phyloP scores from a whole-genome alignment of 2,888 invertebrate genomes.

The Odontocolon sp. region DNA sequence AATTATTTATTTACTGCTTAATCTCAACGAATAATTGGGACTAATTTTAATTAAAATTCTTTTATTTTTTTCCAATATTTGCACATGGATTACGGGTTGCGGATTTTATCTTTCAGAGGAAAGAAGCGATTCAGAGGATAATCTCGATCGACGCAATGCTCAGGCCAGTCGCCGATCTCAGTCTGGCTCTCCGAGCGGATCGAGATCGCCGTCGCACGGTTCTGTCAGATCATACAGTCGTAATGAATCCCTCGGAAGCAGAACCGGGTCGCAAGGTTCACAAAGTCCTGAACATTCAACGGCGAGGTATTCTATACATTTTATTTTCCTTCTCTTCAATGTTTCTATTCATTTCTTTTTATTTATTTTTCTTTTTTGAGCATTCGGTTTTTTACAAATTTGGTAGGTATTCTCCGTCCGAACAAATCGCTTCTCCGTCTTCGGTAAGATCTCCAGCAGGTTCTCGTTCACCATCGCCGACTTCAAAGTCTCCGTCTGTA shows the following conservation, averaged over 20 bases:
- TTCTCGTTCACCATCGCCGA: constrained; percentile 56
- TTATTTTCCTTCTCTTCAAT: not conserved
- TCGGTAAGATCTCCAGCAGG: constrained; percentile 63
- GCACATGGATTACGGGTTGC: not conserved
- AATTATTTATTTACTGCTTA: constrained; percentile 7
- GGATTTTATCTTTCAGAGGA: constrained; percentile 58
- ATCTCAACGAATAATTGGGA: not conserved
- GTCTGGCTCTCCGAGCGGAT: constrained; percentile 44
- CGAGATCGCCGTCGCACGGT: constrained; percentile 64
- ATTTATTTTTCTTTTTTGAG: no score
- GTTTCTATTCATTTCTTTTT: not conserved
- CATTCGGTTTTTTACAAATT: constrained; percentile 67
- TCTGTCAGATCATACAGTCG: constrained; percentile 65
- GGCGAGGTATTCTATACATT: constrained; percentile 59
- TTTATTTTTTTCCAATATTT: not conserved
- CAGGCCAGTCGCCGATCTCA: constrained; percentile 36
- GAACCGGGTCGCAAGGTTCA: constrained; percentile 64
- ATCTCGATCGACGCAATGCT: constrained; percentile 55
- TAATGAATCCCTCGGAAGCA: constrained; percentile 58
- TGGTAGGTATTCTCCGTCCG: constrained; percentile 63
- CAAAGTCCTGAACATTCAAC: constrained; percentile 65
- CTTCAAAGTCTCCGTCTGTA: constrained; percentile 30
- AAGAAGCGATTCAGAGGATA: constrained; percentile 70
- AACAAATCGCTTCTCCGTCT: constrained; percentile 63
- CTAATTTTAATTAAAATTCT: not conserved